phyloP scores from a whole-genome alignment of 1,140 invertebrate species.

The Cherax destructor region DNA sequence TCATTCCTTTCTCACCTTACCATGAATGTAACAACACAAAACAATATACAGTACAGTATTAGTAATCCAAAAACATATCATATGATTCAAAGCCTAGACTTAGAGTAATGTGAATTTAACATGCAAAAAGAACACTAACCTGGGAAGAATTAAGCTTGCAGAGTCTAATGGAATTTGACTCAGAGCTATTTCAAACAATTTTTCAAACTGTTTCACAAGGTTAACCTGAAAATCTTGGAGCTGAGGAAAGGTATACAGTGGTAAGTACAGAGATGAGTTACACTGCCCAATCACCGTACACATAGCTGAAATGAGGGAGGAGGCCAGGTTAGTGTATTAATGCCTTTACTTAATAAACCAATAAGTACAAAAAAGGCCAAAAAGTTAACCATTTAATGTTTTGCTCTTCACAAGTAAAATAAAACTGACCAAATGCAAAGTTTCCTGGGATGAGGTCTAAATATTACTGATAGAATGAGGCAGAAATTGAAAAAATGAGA shows the following conservation, averaged over 20 bases:
- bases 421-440: too few species aligned
- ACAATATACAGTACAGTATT: too few species aligned
- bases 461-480: too few species aligned
- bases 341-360: background rate
- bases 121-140: background rate
- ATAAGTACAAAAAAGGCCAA: background rate
- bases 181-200: conserved; percentile 5
- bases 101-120: too few species aligned
- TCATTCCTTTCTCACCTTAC: too few species aligned
- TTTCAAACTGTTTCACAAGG: conserved; percentile 26
- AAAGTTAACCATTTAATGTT: too few species aligned
- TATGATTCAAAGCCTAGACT: too few species aligned
- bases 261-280: conserved; percentile 13
- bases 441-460: too few species aligned
- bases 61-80: too few species aligned
- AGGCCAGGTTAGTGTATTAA: background rate
- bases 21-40: too few species aligned
- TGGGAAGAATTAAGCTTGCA: background rate
- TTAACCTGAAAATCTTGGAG: conserved; percentile 25
- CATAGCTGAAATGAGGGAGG: conserved; percentile 11
- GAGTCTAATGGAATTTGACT: background rate
- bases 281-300: conserved; percentile 17
- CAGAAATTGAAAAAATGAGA: too few species aligned
- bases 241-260: conserved; percentile 12
- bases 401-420: too few species aligned